Base-by-base conservation (phyloP, 2,113 vertebrate genomes). In the Megaceryle maxima region DNA sequence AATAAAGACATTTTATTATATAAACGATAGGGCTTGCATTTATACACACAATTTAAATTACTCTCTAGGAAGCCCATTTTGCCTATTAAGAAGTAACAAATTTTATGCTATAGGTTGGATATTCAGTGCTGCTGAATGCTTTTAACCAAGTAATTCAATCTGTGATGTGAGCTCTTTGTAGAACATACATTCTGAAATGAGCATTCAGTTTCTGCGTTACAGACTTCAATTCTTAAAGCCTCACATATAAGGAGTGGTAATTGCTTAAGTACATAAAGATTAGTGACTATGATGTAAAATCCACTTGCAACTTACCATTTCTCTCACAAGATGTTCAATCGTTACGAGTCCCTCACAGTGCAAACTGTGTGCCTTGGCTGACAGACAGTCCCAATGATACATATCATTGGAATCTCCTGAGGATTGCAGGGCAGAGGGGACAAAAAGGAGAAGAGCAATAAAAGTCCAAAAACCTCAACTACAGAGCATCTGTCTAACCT, bases 391-490 rank as follows among this genome's bases (percentile, higher is more conserved):
- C 24, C 44, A 51, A 28, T 6, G 60, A 57, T 33, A 74, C 2
- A 11, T 7, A 39, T 4, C 9, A 8, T 2, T 59, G 39, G 8
- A 64, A 5, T 79, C 33, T 25, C n/a, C 41, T 10, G 31, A 72
- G n/a, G 25, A 82, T 1, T 56, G 8, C 26, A 83, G 33, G 8
- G 9, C 4, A 18, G 8, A 7, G 4, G 13, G 15, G 10, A 15
- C 18, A 69, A 37, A 86, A 66, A 20, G 5, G 8, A 53, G 11
- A 73, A 70, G 28, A 60, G 4, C 9, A 60, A 16, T 19, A 87
- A 48, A 66, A 46, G 6, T 8, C 41, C 1, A 5, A 70, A 88
- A 85, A 29, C 0, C 0, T 70, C 37, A 53, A 1, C 9, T 9
- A 33, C 8, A 46, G 24, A 86, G 50, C 17, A 37, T 11, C 17